Percentiles rank a stretch among this genome's conserved stretches.
These are phyloP conservation scores for Oscheius myriophilus DNA, from an alignment of 2,888 invertebrate species.

Conservation along the genomic window DNA sequence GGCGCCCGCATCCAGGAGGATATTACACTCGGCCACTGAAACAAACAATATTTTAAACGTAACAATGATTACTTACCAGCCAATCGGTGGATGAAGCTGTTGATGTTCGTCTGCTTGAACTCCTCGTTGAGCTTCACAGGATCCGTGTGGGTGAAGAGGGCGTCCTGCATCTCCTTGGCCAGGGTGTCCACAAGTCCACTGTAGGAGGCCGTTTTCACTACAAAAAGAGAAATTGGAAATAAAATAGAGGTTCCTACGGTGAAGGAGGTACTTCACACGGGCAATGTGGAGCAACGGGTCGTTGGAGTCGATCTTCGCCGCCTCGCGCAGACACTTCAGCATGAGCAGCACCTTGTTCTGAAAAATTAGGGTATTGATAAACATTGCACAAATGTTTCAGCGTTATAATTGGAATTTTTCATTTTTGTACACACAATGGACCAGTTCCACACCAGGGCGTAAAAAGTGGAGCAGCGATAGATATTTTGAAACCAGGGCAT, in stretches of 20 bases:
- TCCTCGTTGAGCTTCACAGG: slow-evolving; percentile 79
- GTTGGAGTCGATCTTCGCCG: slow-evolving; percentile 80
- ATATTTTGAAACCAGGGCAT: no score
- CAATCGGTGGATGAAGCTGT: slow-evolving; percentile 82
- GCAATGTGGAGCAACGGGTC: slow-evolving; percentile 88
- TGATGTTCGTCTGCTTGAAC: slow-evolving; percentile 77
- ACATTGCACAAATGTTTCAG: slow-evolving; percentile 11
- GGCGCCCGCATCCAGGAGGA: slow-evolving; percentile 32
- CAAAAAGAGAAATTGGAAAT: slow-evolving; percentile 8
- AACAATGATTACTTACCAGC: slow-evolving; percentile 76
- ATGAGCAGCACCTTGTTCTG: slow-evolving; percentile 83
- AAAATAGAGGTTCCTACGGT: slow-evolving; percentile 59
- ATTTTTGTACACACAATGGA: no score
- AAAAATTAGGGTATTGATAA: slow-evolving; percentile 13
- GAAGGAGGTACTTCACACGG: slow-evolving; percentile 81
- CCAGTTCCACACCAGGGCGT: no score
- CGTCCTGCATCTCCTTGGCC: slow-evolving; percentile 71
- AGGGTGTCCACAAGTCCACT: slow-evolving; percentile 51
- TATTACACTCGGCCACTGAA: slow-evolving; percentile 48
- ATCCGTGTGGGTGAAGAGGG: slow-evolving; percentile 74
- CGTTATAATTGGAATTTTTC: background rate
- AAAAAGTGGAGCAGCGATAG: no score
- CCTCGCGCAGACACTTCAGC: slow-evolving; percentile 93
- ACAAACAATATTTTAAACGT: background rate
- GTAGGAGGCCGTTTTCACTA: slow-evolving; percentile 44